phyloP scores from a whole-genome alignment of 2,888 invertebrate genomes.

The Mythimna albipuncta region DNA sequence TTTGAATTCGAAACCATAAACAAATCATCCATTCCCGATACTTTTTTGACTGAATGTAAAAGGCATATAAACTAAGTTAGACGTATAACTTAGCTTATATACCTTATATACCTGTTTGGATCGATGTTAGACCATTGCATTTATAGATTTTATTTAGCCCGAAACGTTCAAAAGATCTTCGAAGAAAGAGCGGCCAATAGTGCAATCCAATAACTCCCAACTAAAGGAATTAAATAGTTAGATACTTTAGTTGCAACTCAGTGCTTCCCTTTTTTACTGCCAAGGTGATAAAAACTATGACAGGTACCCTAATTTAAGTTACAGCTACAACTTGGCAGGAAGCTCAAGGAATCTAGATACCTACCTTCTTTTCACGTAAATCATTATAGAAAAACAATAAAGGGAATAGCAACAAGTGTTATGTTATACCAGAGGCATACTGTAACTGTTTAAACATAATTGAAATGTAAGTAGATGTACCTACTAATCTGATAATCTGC shows the following conservation, averaged over 20 bases:
- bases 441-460: too few species aligned
- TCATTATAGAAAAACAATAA: neutral
- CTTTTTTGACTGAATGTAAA: too few species aligned
- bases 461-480: neutral
- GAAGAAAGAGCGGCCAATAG: neutral
- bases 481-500: neutral
- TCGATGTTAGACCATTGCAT: neutral
- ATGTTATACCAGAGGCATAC: neutral
- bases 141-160: too few species aligned
- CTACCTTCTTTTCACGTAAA: neutral
- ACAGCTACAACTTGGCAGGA: constrained; percentile 1
- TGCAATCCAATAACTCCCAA: constrained; percentile 3
- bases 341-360: neutral
- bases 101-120: neutral
- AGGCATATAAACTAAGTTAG: too few species aligned
- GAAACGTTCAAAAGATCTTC: neutral
- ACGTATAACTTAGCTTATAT: too few species aligned
- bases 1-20: too few species aligned
- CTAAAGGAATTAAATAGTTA: neutral
- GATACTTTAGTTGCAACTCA: constrained; percentile 19
- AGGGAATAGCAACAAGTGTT: neutral
- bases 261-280: constrained; percentile 17
- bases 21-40: too few species aligned
- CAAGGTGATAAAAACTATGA: constrained; percentile 23
- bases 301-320: constrained; percentile 13